Conservation (phyloP, 2,888 invertebrate genomes). For the Phania funesta region DNA sequence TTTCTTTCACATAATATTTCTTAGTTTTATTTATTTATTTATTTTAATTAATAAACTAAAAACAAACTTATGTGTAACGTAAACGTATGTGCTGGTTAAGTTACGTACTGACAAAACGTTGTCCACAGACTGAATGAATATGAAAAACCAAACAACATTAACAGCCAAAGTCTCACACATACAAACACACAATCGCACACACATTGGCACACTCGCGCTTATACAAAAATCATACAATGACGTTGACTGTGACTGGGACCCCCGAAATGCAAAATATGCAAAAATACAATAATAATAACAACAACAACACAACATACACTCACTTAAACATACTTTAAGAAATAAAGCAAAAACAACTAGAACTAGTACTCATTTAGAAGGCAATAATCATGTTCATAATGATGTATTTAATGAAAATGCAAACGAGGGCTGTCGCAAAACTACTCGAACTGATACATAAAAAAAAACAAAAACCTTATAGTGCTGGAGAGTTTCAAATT, state of each 20-base stretch:
- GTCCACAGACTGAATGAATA: constrained; percentile 76
- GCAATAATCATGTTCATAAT: constrained; percentile 57
- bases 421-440: not conserved
- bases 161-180: constrained; percentile 59
- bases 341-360: constrained; percentile 35
- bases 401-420: constrained; percentile 53
- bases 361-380: constrained; percentile 42
- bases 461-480: no score
- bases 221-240: constrained; percentile 14
- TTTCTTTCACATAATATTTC: not conserved
- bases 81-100: constrained; percentile 67
- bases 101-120: constrained; percentile 78
- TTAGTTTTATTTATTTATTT: constrained; percentile 18
- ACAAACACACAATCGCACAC: constrained; percentile 36
- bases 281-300: constrained; percentile 40
- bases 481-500: no score
- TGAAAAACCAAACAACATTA: constrained; percentile 64
- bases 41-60: constrained; percentile 37
- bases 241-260: constrained; percentile 54
- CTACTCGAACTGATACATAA: not conserved
- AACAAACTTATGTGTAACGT: constrained; percentile 52
- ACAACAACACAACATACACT: not conserved
- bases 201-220: not conserved
- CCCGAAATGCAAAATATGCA: constrained; percentile 67
- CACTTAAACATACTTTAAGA: constrained; percentile 31